These are phyloP conservation scores for Zootermopsis nevadensis DNA, from an alignment of 2,888 invertebrate species.

Conservation along the genomic window DNA sequence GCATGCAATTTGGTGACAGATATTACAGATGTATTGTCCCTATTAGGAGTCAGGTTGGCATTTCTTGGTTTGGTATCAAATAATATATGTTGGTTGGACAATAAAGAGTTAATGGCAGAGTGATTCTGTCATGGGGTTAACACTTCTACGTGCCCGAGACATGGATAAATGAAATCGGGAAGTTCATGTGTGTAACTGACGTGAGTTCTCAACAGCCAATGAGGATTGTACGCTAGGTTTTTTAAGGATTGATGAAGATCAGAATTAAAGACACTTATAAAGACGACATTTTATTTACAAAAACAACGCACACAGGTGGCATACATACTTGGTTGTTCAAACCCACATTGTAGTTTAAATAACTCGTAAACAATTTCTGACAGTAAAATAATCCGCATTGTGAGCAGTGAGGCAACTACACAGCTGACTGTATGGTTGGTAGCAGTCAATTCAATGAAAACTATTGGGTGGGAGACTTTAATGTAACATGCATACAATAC, in stretches of 20 bases:
- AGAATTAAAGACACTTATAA: constrained; percentile 15
- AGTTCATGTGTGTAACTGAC: no score
- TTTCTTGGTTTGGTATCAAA: no score
- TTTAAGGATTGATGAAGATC: not conserved
- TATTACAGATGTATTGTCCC: no score
- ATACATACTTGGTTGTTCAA: constrained; percentile 50
- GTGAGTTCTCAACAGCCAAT: no score
- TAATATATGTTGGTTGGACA: no score
- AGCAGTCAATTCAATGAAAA: not conserved
- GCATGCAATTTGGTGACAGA: no score
- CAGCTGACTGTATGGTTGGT: not conserved
- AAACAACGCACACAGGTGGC: constrained; percentile 51
- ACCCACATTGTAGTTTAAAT: constrained; percentile 40
- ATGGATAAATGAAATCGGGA: no score
- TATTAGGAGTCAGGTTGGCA: no score
- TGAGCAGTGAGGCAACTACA: not conserved
- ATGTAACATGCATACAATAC: constrained; percentile 31
- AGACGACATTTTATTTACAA: constrained; percentile 52
- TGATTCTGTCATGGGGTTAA: no score
- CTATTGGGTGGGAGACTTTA: not conserved
- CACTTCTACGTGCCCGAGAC: no score
- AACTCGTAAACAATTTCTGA: constrained; percentile 18
- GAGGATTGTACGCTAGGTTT: no score
- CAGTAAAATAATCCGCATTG: not conserved
- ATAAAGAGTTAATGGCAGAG: no score